Conservation (phyloP, 2,797 vertebrate genomes). For the Streptopelia turtur region DNA sequence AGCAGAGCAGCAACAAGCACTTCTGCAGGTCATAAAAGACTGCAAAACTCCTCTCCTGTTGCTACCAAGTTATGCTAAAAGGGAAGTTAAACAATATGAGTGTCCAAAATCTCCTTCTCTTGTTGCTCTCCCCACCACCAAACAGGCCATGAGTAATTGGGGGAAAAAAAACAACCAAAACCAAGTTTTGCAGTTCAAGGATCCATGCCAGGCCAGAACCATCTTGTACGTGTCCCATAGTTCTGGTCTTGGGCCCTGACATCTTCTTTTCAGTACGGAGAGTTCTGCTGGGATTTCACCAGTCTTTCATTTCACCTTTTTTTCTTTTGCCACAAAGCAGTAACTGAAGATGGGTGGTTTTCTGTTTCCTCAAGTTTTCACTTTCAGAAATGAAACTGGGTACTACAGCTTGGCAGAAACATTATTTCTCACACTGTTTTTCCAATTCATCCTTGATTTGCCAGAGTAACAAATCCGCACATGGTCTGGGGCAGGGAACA, state of each 20-base stretch:
- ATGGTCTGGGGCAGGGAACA: not conserved
- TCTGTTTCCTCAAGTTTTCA: not conserved
- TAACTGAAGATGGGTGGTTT: not conserved
- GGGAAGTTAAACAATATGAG: not conserved
- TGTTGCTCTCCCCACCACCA: fast-evolving
- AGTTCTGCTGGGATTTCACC: not conserved
- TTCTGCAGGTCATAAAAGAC: not conserved
- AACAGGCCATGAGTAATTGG: fast-evolving
- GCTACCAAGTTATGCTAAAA: not conserved
- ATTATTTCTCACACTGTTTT: not conserved
- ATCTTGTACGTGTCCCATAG: not conserved
- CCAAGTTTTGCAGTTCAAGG: not conserved
- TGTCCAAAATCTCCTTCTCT: not conserved
- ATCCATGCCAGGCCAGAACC: not conserved
- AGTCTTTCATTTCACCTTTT: not conserved
- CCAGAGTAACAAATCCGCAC: not conserved
- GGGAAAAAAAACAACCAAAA: not conserved
- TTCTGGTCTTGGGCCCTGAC: not conserved
- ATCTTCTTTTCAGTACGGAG: not conserved
- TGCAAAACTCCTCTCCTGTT: not conserved
- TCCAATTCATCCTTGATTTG: not conserved
- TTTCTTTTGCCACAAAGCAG: not conserved
- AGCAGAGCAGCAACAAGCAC: not conserved
- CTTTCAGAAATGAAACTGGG: not conserved
- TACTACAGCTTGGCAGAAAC: not conserved